Base-by-base conservation (phyloP, 2,113 vertebrate species). In the Anser brachyrhynchus region DNA sequence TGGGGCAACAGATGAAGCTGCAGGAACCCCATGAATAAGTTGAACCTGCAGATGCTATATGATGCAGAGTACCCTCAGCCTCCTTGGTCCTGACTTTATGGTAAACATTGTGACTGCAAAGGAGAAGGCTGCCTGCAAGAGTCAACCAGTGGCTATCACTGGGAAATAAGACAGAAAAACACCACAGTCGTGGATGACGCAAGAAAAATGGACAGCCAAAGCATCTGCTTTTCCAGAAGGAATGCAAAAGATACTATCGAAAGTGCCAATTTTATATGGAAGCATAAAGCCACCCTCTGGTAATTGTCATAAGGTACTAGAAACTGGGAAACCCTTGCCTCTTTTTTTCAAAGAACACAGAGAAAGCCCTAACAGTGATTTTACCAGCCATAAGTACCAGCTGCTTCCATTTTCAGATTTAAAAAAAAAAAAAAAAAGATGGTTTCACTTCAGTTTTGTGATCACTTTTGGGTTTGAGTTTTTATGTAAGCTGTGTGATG, bases 401-500 rank as follows among this genome's bases (percentile, higher is more conserved):
- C 51, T 90, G 61, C 25, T 58, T 94, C 35, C 5, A 3, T 87
- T 81, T 86, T 43, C 80, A 90, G 51, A 18, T 72, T 20, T 20
- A 46, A 46, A 46, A 10, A 77, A 90, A 39, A 61, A 25, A 52
- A 54, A 28, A 28, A 54, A 88, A 62, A 13, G 52, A 25, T 11
- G 81, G 69, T 37, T 92, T 93, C 81, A 81, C 44, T 66, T 75
- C 35, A 46, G 54, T 2, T 93, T 92, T 74, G 33, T 93, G 80
- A 94, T 92, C 39, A 46, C 4, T 3, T 84, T 78, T 81, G 44
- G 6, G 35, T 87, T 43, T 39, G 39, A n/a, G 39, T 43, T 94
- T 91, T 70, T 58, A 37, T 86, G 92, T 89, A 72, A 67, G 35
- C 20, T 41, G 8, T 5, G 25, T 37, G 61, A 91, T 49, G 61